These are phyloP conservation scores for Caenorhabditis auriculariae DNA, from an alignment of 2,888 invertebrate genomes.

Conservation along the genomic window DNA sequence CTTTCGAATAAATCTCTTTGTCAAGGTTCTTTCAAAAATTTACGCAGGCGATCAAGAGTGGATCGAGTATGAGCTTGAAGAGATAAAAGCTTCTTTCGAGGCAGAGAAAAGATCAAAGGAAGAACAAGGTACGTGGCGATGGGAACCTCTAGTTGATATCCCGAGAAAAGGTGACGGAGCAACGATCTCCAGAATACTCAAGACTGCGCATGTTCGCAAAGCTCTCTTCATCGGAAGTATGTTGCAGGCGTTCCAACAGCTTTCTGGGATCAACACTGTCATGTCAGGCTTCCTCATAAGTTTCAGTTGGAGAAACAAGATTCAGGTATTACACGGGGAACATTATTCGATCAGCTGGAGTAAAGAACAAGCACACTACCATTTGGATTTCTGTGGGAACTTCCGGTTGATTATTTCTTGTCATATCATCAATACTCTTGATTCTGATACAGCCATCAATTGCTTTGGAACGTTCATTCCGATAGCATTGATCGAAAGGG, in stretches of 20 bases:
- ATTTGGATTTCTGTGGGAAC: constrained; percentile 51
- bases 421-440: too few species aligned
- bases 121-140: constrained; percentile 8
- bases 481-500: constrained; percentile 49
- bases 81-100: constrained; percentile 35
- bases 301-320: neutral
- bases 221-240: constrained; percentile 68
- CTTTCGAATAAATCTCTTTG: neutral
- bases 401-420: too few species aligned
- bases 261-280: constrained; percentile 70
- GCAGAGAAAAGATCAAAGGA: constrained; percentile 22
- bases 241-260: constrained; percentile 69
- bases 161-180: constrained; percentile 12
- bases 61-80: constrained; percentile 52
- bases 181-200: constrained; percentile 42
- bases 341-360: constrained; percentile 53
- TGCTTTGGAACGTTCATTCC: constrained; percentile 59
- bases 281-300: constrained; percentile 61
- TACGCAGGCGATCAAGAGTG: constrained; percentile 50
- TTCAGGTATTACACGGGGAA: constrained; percentile 55
- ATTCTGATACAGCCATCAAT: constrained; percentile 48
- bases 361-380: constrained; percentile 51
- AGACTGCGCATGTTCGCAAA: constrained; percentile 53
- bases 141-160: neutral
- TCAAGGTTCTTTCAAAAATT: constrained; percentile 21